These are phyloP conservation scores for Poicephalus meyeri DNA, from an alignment of 2,113 vertebrate species.

Conservation along the genomic window DNA sequence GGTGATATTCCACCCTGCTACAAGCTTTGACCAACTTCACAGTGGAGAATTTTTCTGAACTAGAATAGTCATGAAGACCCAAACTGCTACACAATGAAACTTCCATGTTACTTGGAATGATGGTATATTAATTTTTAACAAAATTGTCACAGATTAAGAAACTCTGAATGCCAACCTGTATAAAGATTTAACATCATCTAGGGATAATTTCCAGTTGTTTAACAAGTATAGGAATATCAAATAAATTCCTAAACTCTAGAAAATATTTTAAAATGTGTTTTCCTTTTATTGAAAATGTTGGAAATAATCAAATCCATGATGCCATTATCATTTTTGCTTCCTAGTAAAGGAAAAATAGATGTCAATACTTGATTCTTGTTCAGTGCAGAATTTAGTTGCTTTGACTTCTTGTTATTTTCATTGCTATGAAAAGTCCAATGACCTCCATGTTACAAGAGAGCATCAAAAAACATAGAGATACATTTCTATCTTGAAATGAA, in stretches of 20 bases:
- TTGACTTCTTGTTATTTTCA: neutral
- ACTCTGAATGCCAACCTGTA: neutral
- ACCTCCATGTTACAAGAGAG: conserved; percentile 8
- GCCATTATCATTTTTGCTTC: neutral
- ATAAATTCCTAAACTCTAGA: neutral
- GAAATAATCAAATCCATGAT: neutral
- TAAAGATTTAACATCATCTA: neutral
- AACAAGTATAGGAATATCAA: neutral
- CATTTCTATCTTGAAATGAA: neutral
- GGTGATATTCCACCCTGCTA: too few species aligned
- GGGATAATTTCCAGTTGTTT: neutral
- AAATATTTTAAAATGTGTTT: neutral
- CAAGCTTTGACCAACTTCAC: too few species aligned
- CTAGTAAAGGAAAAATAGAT: neutral
- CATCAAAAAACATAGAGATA: neutral
- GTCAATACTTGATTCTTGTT: neutral
- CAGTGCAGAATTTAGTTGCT: neutral
- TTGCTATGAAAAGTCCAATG: neutral
- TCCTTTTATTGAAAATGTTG: neutral
- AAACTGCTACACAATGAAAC: neutral
- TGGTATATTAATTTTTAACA: neutral
- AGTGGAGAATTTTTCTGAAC: too few species aligned
- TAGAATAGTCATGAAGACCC: neutral
- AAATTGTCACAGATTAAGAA: neutral
- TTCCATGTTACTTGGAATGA: neutral